Percentiles rank a stretch among this genome's conserved stretches.
These are phyloP conservation scores for Sogatella furcifera DNA, from an alignment of 1,140 invertebrate species.

Conservation along the genomic window DNA sequence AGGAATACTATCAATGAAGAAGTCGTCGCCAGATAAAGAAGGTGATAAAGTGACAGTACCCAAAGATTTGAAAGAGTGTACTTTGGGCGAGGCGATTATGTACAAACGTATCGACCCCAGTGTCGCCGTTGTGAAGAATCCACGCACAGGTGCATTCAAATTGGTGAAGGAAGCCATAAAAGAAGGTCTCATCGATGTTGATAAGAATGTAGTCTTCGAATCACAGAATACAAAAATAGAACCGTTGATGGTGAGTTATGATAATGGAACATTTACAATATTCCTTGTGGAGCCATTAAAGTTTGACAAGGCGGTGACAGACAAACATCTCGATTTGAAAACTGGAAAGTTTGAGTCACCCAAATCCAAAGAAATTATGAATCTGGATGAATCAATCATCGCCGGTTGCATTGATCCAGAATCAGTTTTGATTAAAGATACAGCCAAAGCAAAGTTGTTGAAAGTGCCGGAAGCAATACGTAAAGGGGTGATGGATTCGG, in stretches of 20 bases:
- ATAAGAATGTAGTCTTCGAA: conserved; percentile 54
- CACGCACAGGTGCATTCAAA: conserved; percentile 58
- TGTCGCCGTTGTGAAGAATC: conserved; percentile 65
- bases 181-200: conserved; percentile 56
- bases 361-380: conserved; percentile 52
- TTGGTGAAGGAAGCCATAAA: conserved; percentile 57
- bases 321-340: conserved; percentile 52
- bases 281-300: conserved; percentile 57
- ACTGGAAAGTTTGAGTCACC: conserved; percentile 69
- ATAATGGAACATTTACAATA: conserved; percentile 51
- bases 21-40: too few species aligned
- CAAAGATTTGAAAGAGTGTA: conserved; percentile 44
- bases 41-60: too few species aligned
- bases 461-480: conserved; percentile 77
- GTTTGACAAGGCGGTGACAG: conserved; percentile 67
- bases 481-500: conserved; percentile 75
- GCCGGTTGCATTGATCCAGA: conserved; percentile 76
- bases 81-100: conserved; percentile 65
- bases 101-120: conserved; percentile 65
- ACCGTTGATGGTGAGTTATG: conserved; percentile 58
- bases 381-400: conserved; percentile 72
- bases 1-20: too few species aligned
- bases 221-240: conserved; percentile 48
- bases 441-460: conserved; percentile 64
- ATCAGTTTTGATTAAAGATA: conserved; percentile 79